Conservation (phyloP, 2,113 vertebrate species). For the Sturnus vulgaris region DNA sequence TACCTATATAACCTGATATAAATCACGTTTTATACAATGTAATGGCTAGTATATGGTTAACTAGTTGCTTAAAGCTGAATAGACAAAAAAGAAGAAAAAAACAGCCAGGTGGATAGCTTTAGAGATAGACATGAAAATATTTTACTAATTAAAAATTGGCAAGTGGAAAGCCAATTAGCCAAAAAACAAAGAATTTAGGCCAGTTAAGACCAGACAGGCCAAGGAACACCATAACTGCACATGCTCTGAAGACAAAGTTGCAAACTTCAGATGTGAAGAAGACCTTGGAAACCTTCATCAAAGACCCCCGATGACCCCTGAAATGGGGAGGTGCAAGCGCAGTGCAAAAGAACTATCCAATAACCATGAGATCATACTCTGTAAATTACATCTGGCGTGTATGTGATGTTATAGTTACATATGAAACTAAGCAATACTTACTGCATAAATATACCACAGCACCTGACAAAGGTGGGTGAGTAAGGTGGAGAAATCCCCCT, state of each 20-base stretch:
- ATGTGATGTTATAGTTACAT: no score
- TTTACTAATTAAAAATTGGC: background rate
- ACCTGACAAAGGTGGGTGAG: background rate
- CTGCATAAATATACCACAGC: background rate
- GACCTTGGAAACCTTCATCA: background rate
- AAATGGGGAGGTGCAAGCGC: accelerated
- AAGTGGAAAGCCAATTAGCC: background rate
- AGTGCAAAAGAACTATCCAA: background rate
- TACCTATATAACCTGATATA: background rate
- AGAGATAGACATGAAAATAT: background rate
- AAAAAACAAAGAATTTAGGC: background rate
- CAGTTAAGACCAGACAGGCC: background rate
- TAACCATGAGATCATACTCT: background rate
- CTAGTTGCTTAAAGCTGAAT: background rate
- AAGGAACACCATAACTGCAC: background rate
- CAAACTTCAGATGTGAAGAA: background rate
- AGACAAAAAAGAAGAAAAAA: background rate
- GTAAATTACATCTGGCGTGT: background rate
- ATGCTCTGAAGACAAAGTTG: background rate
- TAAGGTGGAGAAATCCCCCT: background rate
- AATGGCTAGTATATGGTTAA: background rate
- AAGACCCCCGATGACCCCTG: accelerated
- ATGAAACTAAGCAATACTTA: background rate
- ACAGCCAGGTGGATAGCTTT: background rate
- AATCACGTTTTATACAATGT: background rate